phyloP scores from a whole-genome alignment of 2,113 vertebrate genomes.

The Ancistrus triradiatus region DNA sequence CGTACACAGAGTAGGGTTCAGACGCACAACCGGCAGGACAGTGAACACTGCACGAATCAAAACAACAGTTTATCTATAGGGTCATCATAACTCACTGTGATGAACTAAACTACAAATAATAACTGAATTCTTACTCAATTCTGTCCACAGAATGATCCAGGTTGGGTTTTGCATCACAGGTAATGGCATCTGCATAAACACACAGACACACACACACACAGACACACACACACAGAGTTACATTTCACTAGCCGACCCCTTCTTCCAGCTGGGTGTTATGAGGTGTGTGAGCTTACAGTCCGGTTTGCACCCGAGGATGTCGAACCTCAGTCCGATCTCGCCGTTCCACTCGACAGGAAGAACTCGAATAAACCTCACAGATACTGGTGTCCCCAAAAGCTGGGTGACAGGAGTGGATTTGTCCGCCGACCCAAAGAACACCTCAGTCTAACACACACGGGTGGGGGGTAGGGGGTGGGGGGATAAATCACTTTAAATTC shows the following conservation, averaged over 20 bases:
- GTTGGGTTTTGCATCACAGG: conserved; percentile 54
- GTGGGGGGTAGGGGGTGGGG: too few relatives aligned
- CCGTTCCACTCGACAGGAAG: conserved; percentile 54
- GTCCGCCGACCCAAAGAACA: conserved; percentile 61
- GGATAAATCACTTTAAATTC: too few relatives aligned
- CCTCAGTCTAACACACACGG: conserved; percentile 43
- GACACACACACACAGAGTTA: neutral
- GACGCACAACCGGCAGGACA: conserved; percentile 66
- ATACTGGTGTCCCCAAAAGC: conserved; percentile 65
- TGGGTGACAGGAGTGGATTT: conserved; percentile 57
- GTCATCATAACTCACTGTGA: too few relatives aligned
- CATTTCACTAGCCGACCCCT: neutral
- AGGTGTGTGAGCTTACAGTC: conserved; percentile 57
- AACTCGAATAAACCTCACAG: conserved; percentile 61
- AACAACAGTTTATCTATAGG: neutral
- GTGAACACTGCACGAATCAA: conserved; percentile 59
- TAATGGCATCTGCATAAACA: conserved; percentile 61
- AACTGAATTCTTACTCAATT: conserved; percentile 55
- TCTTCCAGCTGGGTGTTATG: neutral
- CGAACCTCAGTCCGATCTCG: conserved; percentile 65
- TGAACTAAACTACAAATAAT: too few relatives aligned
- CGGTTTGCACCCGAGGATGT: conserved; percentile 67
- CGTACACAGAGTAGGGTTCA: conserved; percentile 55
- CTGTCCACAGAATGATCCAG: conserved; percentile 54
- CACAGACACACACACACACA: neutral